Conservation (phyloP, 2,888 invertebrate species). For the Linyphia triangularis region DNA sequence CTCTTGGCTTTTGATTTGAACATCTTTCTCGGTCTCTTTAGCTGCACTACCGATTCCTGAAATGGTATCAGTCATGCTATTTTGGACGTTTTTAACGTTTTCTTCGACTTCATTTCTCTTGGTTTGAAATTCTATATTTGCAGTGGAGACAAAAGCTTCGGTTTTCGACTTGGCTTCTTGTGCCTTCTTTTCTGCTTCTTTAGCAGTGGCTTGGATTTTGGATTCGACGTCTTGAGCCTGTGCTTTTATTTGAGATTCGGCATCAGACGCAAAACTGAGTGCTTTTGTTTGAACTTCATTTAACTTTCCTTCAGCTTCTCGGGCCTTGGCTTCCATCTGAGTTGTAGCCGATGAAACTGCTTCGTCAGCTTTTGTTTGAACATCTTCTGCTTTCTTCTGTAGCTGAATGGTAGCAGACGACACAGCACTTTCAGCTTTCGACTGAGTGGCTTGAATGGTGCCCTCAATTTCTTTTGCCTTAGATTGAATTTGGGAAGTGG, state of each 20-base stretch:
- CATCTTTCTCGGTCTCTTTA: slow-evolving; percentile 27
- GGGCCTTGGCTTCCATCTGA: slow-evolving; percentile 35
- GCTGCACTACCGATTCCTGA: neutral
- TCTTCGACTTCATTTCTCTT: slow-evolving; percentile 51
- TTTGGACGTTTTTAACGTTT: too few species aligned
- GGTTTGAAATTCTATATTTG: slow-evolving; percentile 43
- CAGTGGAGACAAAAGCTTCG: slow-evolving; percentile 49
- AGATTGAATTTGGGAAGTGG: neutral
- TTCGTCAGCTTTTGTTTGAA: slow-evolving; percentile 14
- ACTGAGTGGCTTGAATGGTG: slow-evolving; percentile 7
- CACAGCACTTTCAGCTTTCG: slow-evolving; percentile 34
- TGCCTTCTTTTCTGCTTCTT: slow-evolving; percentile 42
- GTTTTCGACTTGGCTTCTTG: slow-evolving; percentile 46
- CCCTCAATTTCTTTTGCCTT: slow-evolving; percentile 37
- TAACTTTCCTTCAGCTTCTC: slow-evolving; percentile 32
- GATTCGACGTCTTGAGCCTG: slow-evolving; percentile 33
- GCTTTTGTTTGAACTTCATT: slow-evolving; percentile 13
- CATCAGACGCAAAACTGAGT: neutral
- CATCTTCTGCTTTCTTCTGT: slow-evolving; percentile 42
- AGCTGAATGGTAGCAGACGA: slow-evolving; percentile 46
- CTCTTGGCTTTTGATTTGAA: slow-evolving; percentile 46
- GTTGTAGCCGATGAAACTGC: slow-evolving; percentile 21
- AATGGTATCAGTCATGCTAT: neutral
- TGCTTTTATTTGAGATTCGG: slow-evolving; percentile 46
- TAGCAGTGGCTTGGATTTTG: slow-evolving; percentile 14